Evolutionary conservation across 64 coral and sea anemone species (phyloP), one percentile per base, ranked within the genome.

Genomic region (Pocillopora verrucosa): DNA sequence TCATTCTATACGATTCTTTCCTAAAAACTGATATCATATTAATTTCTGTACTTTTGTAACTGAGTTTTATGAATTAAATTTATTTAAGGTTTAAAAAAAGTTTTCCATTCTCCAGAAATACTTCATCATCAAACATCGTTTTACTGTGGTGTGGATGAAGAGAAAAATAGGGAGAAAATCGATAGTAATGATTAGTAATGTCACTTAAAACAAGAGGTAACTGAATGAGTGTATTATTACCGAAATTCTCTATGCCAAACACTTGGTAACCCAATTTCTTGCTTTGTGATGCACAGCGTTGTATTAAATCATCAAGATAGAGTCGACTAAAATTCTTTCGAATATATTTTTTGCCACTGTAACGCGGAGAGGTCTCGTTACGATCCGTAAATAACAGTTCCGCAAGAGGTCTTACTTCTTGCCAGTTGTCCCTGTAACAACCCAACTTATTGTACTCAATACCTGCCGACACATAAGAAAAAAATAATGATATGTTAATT

Each of bases 231-330:
- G 35, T 12, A 7, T 4, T 15, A 63, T 16, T 85, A 85, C 82
- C 82, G 70, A 85, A 65, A 56, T 68, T 24, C 65, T 72, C 82
- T 85, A 85, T 85, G 11, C 82, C 82, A 72, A 85, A 85, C 9
- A 85, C 63, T 36, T 38, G 0, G n/a, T 70, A 85, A 34, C 82
- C 82, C 51, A 25, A 65, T 10, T 85, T 37, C 16, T 85, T 72
- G 16, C 63, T 51, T 36, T 85, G 45, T 25, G 36, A 56, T 2
- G 63, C 82, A 17, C 82, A 85, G 69, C 82, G 34, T 72, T 65
- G 37, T 11, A 85, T n/a, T 20, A 85, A 26, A n/a, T 85, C 36
- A 20, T 72, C 64, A 65, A 85, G 64, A 72, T 85, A 85, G 7
- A 16, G 38, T 26, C 37, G 22, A 56, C 72, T 37, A 3, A 68